phyloP scores from a whole-genome alignment of 2,888 invertebrate species.

The Melieria crassipennis region DNA sequence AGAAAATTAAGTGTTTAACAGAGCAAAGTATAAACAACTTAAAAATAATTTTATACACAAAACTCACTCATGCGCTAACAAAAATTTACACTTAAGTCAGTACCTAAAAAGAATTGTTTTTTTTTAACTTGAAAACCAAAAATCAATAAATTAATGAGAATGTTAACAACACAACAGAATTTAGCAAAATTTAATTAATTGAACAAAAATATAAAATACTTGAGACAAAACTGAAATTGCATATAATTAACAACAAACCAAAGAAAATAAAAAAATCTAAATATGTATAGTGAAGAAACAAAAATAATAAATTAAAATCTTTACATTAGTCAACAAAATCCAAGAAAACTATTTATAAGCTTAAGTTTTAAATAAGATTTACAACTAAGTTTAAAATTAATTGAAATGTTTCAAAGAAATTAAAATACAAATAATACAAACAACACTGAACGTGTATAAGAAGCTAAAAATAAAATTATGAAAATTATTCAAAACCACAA shows the following conservation, averaged over 20 bases:
- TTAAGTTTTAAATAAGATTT: constrained; percentile 34
- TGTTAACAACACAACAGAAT: constrained; percentile 19
- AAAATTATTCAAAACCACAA: constrained; percentile 40
- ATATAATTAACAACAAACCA: constrained; percentile 24
- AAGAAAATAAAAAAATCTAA: constrained; percentile 4
- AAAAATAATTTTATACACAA: constrained; percentile 31
- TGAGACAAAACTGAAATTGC: constrained; percentile 27
- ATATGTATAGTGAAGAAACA: not conserved
- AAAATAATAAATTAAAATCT: constrained; percentile 13
- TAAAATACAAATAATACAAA: not conserved
- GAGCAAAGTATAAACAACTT: constrained; percentile 5
- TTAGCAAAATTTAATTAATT: constrained; percentile 35
- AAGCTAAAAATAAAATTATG: constrained; percentile 23
- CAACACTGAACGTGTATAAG: not conserved
- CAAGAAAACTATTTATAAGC: constrained; percentile 26
- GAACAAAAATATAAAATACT: constrained; percentile 29
- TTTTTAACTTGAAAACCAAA: constrained; percentile 19
- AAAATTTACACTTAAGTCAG: constrained; percentile 33
- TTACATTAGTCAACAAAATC: constrained; percentile 15
- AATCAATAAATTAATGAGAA: not conserved
- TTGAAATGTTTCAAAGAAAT: constrained; percentile 25
- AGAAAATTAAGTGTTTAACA: constrained; percentile 24
- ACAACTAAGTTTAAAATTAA: constrained; percentile 27
- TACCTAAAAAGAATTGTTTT: constrained; percentile 27
- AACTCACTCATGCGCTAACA: constrained; percentile 28